Base-by-base conservation (phyloP, 37 sponge, comb jelly and placozoan genomes). In the Theonella swinhoei region DNA sequence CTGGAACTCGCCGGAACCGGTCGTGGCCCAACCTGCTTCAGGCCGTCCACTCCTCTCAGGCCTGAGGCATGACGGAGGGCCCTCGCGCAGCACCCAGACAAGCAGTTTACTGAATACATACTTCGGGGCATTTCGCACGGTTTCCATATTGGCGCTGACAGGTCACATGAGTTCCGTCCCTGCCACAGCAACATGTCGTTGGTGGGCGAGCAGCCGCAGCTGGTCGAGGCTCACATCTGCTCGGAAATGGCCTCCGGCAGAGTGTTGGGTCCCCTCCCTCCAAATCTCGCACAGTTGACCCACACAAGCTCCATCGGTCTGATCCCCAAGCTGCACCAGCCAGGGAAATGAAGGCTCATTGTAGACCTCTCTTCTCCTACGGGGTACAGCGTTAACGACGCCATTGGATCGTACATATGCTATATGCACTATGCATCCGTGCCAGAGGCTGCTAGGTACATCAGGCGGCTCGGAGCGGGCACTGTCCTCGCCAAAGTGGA, bases 321-420 rank as follows among this genome's bases (percentile, higher is more conserved):
- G 66, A 26, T 65, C 25, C 66, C 66, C 30, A 65, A 65, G n/a
- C 5, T n/a, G 30, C 72, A 71, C 31, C 72, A 71, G 39, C 39
- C 72, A 4, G 29, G 29, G 38, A 71, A 35, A 29, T 71, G 72
- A 38, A 22, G 39, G 40, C 8, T 71, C 5, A 35, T 71, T 9
- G 23, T 29, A 32, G 72, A 71, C 39, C 29, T 71, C 5, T 71
- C 72, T 29, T 29, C 38, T 3, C 72, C 72, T 32, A 7, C 72
- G 31, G 72, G 72, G 36, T 38, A 71, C 72, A 71, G 72, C 39
- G 23, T 71, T 4, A 71, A 71, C 11, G 72, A 71, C 22, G 72
- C 38, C 29, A 71, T 71, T 38, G 30, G 38, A 71, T 11, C 23
- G 5, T 8, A 71, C 39, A 34, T 71, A 7, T 71, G 72, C 22